A percentile compares a stretch with the other conserved stretches of the same genome.
Evolutionary conservation across 92 coral and sea anemone species (phyloP).

Genomic region (Umimayanthus kanabou): DNA sequence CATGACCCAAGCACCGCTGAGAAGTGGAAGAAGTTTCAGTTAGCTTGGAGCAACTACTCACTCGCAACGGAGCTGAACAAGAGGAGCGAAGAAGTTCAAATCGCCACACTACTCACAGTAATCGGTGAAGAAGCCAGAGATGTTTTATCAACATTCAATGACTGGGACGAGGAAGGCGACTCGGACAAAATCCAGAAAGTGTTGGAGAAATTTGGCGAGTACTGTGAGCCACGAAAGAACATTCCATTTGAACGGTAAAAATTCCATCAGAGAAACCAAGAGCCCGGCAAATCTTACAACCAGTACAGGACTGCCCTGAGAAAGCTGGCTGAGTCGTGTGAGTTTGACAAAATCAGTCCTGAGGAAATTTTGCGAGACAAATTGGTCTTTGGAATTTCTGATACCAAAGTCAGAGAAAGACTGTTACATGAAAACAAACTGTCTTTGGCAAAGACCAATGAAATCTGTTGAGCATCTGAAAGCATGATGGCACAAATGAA

Average conservation of each 20-base stretch:
- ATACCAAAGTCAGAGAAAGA: slow-evolving; percentile 56
- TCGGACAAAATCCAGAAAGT: slow-evolving; percentile 26
- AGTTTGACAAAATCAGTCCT: slow-evolving; percentile 50
- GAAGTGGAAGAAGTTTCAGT: slow-evolving; percentile 41
- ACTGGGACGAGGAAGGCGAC: slow-evolving; percentile 48
- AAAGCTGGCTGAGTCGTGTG: slow-evolving; percentile 61
- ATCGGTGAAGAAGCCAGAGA: slow-evolving; percentile 62
- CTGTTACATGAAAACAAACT: slow-evolving; percentile 39
- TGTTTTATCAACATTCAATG: slow-evolving; percentile 42
- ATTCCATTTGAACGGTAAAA: slow-evolving; percentile 59
- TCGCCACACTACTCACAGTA: slow-evolving; percentile 52
- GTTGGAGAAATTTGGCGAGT: slow-evolving; percentile 47
- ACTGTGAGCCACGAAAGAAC: slow-evolving; percentile 65
- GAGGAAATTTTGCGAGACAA: slow-evolving; percentile 57
- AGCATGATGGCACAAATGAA: slow-evolving; percentile 57
- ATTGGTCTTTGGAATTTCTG: slow-evolving; percentile 51
- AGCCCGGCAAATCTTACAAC: slow-evolving; percentile 55
- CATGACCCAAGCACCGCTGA: slow-evolving; percentile 39
- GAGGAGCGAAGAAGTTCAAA: slow-evolving; percentile 46
- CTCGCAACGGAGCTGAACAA: slow-evolving; percentile 51
- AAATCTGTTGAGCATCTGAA: slow-evolving; percentile 52
- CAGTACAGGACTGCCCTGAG: slow-evolving; percentile 54
- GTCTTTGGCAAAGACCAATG: too few species aligned
- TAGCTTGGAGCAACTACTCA: slow-evolving; percentile 37
- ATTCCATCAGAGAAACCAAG: slow-evolving; percentile 51